phyloP scores from a whole-genome alignment of 2,888 invertebrate species.

The Heliconius ethilla region DNA sequence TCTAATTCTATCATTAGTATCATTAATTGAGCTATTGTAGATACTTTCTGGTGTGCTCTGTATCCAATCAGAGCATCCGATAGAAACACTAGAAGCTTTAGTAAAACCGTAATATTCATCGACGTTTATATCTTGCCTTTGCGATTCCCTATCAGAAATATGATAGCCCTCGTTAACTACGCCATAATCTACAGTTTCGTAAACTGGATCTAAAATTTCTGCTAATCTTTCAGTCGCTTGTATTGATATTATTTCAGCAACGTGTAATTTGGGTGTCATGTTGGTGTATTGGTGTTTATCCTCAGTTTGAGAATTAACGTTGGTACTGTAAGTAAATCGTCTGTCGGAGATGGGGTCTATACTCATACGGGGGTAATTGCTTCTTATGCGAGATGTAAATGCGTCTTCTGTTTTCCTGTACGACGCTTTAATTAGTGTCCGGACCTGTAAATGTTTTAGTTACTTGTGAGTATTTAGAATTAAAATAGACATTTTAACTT shows the following conservation, averaged over 20 bases:
- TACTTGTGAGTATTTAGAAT: neutral
- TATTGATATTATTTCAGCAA: conserved; percentile 76
- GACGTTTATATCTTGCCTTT: conserved; percentile 54
- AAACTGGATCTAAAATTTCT: conserved; percentile 73
- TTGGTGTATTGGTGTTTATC: conserved; percentile 59
- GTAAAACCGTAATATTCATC: conserved; percentile 68
- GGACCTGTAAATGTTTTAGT: conserved; percentile 61
- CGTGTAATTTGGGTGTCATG: conserved; percentile 66
- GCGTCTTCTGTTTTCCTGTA: conserved; percentile 74
- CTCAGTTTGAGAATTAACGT: conserved; percentile 53
- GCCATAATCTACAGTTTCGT: conserved; percentile 69
- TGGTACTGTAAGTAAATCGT: conserved; percentile 70
- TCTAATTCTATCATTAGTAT: conserved; percentile 28
- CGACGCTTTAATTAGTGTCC: conserved; percentile 66
- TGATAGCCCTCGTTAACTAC: conserved; percentile 64
- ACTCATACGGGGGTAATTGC: conserved; percentile 58
- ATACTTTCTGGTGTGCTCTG: conserved; percentile 62
- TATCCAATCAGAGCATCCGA: conserved; percentile 72
- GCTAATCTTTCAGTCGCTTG: conserved; percentile 72
- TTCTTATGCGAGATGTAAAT: conserved; percentile 65
- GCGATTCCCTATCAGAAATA: conserved; percentile 59
- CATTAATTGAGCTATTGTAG: conserved; percentile 63
- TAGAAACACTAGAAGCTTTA: conserved; percentile 67
- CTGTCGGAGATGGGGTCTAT: conserved; percentile 57
- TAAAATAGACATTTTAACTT: too few relatives aligned